Evolutionary conservation across 2,888 invertebrate species (phyloP).

Genomic region (Parnassius mnemosyne): DNA sequence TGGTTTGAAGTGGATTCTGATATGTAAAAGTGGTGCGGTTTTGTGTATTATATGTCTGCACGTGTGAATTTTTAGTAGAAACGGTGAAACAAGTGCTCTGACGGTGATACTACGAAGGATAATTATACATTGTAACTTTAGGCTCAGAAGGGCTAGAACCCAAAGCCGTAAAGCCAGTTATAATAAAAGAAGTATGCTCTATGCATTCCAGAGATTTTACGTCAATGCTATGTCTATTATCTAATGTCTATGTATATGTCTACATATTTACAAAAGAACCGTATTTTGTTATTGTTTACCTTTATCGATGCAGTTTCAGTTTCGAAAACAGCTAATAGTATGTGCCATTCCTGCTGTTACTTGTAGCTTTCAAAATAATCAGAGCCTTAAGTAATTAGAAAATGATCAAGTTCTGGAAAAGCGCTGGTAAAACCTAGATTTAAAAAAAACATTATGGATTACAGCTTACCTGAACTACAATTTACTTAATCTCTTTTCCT

Average conservation of each 20-base stretch:
- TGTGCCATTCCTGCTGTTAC: slow-evolving; percentile 37
- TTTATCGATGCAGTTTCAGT: slow-evolving; percentile 45
- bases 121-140: no score
- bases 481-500: slow-evolving; percentile 2
- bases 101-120: no score
- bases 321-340: slow-evolving; percentile 45
- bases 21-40: no score
- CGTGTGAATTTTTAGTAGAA: no score
- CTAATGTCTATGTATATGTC: slow-evolving; percentile 1
- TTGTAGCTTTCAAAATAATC: slow-evolving; percentile 35
- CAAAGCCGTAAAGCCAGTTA: no score
- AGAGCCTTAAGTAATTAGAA: slow-evolving; percentile 39
- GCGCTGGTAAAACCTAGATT: slow-evolving; percentile 76
- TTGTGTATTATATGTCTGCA: no score
- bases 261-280: slow-evolving; percentile 43
- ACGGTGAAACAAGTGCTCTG: no score
- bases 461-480: slow-evolving; percentile 52
- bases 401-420: slow-evolving; percentile 90
- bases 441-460: not conserved
- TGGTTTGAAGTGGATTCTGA: no score
- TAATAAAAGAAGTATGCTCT: no score
- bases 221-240: no score
- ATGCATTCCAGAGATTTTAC: no score
- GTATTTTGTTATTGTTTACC: slow-evolving; percentile 56
- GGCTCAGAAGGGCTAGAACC: no score